Evolutionary conservation across 1,140 invertebrate species (phyloP), one percentile per base, ranked within the genome.

Genomic region (Heliconius hermathena): DNA sequence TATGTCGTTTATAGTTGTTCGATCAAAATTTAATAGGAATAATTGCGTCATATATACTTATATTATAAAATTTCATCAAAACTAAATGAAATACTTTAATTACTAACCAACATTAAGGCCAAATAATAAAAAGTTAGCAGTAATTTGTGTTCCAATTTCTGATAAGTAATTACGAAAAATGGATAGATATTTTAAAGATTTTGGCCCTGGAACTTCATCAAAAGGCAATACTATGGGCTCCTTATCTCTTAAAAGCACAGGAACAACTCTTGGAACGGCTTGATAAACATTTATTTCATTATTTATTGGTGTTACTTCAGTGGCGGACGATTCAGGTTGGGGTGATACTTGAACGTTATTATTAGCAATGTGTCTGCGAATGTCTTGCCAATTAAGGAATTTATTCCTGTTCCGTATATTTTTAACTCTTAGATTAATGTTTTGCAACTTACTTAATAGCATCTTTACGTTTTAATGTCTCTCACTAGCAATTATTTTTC

Each of bases 161-260:
- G 96, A 96, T 78, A 96, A 88, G 88, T 96, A 95, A 85, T 95
- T 94, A 91, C 96, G 96, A 77, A 95, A 92, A 81, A 93, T 95
- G 9, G 96, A 95, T 81, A 96, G 92, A 38, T 95, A 86, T 82
- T 95, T 95, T 6, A 96, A 89, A 26, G 95, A 88, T 46, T 92
- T 93, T 0, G 96, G 96, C 5, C 96, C 96, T 6, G 96, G 96
- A 36, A 96, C 94, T 3, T 96, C 95, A 77, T 96, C 95, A 84
- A 96, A 96, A 0, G 95, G 87, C 29, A 95, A 86, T 66, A 94
- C 83, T 26, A 90, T 83, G 8, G 83, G 83, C 49, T 92, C 90
- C 60, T 88, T 93, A 76, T 87, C 85, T 73, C 81, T 82, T 72
- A 91, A 76, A 20, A 92, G 77, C 83, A 91, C 88, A 60, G 92